Percentiles rank a stretch among this genome's conserved stretches.
These are phyloP conservation scores for Drosophila gunungcola DNA, from an alignment of 1,140 invertebrate genomes.

Conservation along the genomic window DNA sequence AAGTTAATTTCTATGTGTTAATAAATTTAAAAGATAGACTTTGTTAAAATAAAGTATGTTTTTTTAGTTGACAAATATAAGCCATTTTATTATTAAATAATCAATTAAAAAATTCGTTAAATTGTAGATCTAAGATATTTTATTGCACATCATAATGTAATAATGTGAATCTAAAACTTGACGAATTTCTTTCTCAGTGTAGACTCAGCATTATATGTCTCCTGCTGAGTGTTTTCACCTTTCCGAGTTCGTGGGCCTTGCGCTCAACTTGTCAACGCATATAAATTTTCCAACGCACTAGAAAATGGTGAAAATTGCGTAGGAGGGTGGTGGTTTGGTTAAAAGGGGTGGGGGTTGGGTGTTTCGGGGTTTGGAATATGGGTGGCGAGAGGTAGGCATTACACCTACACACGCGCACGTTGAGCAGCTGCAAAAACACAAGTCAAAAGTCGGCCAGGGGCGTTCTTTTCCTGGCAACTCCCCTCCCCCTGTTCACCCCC, in stretches of 20 bases:
- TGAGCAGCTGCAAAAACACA: slow-evolving; percentile 64
- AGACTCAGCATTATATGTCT: neutral
- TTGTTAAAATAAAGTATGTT: too few species aligned
- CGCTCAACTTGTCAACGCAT: slow-evolving; percentile 61
- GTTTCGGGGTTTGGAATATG: neutral
- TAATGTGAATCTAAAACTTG: too few species aligned
- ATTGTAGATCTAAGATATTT: too few species aligned
- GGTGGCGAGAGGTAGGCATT: neutral
- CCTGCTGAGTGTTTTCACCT: slow-evolving; percentile 21
- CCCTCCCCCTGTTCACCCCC: neutral
- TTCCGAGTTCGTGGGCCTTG: slow-evolving; percentile 2
- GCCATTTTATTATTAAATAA: too few species aligned
- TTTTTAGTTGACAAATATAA: too few species aligned
- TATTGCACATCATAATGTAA: too few species aligned
- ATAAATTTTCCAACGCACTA: slow-evolving; percentile 57
- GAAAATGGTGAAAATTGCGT: slow-evolving; percentile 22
- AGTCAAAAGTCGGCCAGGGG: slow-evolving; percentile 54
- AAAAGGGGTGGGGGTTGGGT: too few species aligned
- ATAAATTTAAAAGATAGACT: too few species aligned
- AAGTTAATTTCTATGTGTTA: too few species aligned
- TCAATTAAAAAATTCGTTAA: too few species aligned
- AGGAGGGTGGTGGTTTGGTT: neutral
- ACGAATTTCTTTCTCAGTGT: neutral
- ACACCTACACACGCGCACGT: slow-evolving; percentile 28
- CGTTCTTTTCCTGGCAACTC: slow-evolving; percentile 37